Evolutionary conservation across 2,797 vertebrate species (phyloP), one percentile per base, ranked within the genome.

Genomic region (Phyllotis vaccarum): DNA sequence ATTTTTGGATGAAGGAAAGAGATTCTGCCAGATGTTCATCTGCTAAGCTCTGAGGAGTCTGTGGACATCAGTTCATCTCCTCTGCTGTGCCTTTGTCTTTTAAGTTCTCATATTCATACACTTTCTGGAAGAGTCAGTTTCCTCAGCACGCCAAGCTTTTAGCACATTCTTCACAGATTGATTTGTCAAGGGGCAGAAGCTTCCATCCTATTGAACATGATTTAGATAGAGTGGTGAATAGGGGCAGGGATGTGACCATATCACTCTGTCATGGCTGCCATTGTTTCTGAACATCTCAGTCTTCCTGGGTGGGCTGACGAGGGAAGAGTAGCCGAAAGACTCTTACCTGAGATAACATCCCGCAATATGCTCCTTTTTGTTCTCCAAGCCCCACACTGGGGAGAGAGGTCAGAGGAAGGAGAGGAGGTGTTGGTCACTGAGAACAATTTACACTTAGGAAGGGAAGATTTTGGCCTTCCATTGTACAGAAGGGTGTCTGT

Each of bases 181-280:
- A n/a, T 34, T 4, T 10, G 12, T 72, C 70, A 78, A 16, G 16
- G 27, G 29, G 10, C 13, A 70, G 40, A 80, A 27, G 5, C 3
- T 60, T 81, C 93, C 86, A 82, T 90, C 21, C 54, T 76, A 88
- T 60, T 68, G 66, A 80, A 74, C 40, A 79, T 52, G 7, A 86
- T 86, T 81, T 89, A 68, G 82, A 43, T 66, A 85, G 62, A 46
- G 1, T 22, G 54, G 13, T 70, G 13, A 34, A 19, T 49, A 74
- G 31, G n/a, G 3, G 37, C 24, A 6, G 16, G 13, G 86, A 29
- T 74, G 1, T 68, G 52, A 95, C 86, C 46, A 78, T 49, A 85
- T 74, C 16, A 46, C 72, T 56, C 37, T 31, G 6, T 3, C 9
- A 5, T 5, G 68, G 46, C n/a, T 76, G 27, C 62, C 52, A 21